phyloP scores from a whole-genome alignment of 2,113 vertebrate species.

The Nerophis ophidion region DNA sequence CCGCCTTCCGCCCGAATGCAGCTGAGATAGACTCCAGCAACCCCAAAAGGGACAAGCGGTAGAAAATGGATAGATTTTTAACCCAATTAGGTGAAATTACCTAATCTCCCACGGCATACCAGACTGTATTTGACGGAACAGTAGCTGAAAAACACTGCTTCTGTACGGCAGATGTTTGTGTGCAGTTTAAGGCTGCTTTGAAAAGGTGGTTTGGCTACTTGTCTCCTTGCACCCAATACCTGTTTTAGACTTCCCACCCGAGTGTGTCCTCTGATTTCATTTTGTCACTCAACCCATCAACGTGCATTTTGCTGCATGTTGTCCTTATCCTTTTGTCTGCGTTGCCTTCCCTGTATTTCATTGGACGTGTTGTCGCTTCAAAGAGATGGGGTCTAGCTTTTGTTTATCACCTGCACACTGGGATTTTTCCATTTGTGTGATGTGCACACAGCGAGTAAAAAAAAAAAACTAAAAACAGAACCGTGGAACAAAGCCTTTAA shows the following conservation, averaged over 20 bases:
- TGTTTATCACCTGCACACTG: conserved; percentile 37
- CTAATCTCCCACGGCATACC: too few species aligned
- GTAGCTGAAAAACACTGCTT: too few species aligned
- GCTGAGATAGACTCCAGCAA: too few species aligned
- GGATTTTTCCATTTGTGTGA: conserved; percentile 29
- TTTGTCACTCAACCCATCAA: conserved; percentile 29
- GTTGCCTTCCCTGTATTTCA: conserved; percentile 28
- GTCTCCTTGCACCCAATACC: conserved; percentile 34
- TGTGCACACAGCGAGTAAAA: conserved; percentile 5
- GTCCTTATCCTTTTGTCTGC: conserved; percentile 69
- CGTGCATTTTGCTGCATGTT: conserved; percentile 42
- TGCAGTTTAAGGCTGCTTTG: conserved; percentile 37
- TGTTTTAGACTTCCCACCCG: conserved; percentile 8
- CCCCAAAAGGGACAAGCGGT: too few species aligned
- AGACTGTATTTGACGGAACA: too few species aligned
- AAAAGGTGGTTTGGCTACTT: conserved; percentile 52
- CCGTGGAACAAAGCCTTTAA: conserved; percentile 16
- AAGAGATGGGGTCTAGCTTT: conserved; percentile 30
- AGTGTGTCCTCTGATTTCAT: conserved; percentile 32
- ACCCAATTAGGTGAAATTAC: too few species aligned
- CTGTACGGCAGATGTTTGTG: conserved; percentile 22
- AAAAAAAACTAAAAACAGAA: conserved; percentile 1
- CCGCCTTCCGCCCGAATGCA: too few species aligned
- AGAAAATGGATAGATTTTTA: too few species aligned
- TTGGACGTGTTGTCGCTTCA: conserved; percentile 42